These are phyloP conservation scores for Emydura subglobosa DNA, from an alignment of 2,113 vertebrate genomes.

Conservation along the genomic window DNA sequence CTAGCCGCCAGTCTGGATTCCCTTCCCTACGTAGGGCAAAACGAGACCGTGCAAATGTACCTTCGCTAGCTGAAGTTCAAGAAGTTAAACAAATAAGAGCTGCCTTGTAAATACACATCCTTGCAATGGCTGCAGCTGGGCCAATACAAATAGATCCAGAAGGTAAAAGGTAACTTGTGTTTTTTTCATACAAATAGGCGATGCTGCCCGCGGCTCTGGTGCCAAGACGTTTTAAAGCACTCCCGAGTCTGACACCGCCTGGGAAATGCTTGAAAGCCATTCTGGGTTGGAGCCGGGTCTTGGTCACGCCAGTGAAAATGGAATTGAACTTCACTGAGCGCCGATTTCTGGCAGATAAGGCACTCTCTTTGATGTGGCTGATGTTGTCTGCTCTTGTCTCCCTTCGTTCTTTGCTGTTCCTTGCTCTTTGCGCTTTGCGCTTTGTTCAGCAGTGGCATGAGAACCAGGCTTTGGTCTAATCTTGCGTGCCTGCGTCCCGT, in stretches of 20 bases:
- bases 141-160: neutral
- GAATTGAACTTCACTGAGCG: neutral
- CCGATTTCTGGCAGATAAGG: neutral
- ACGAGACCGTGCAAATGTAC: neutral
- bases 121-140: neutral
- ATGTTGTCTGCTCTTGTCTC: neutral
- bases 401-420: neutral
- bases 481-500: neutral
- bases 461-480: neutral
- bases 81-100: constrained; percentile 54
- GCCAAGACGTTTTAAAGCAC: neutral
- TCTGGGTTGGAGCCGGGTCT: neutral
- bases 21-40: neutral
- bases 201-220: neutral
- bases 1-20: neutral
- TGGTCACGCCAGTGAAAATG: neutral
- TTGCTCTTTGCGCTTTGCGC: too few relatives aligned
- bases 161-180: neutral
- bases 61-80: neutral
- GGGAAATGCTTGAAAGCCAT: neutral
- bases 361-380: neutral
- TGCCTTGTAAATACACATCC: neutral
- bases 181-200: neutral
- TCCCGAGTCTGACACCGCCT: neutral
- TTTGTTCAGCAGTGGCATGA: neutral